These are phyloP conservation scores for Phyllostomus discolor DNA, from an alignment of 2,113 vertebrate species.

Conservation along the genomic window DNA sequence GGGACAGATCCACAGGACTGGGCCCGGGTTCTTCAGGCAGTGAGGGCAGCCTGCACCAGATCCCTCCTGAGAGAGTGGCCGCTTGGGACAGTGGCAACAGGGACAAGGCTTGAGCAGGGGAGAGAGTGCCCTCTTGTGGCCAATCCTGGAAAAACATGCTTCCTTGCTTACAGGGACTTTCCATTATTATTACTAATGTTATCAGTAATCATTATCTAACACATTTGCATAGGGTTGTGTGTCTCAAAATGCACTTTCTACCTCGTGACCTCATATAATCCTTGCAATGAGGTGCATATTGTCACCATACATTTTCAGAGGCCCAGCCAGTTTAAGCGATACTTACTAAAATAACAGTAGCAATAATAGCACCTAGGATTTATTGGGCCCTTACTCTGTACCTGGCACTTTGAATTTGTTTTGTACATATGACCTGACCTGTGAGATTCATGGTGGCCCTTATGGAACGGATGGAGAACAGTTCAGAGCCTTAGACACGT, in stretches of 20 bases:
- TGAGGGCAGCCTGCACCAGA: not conserved
- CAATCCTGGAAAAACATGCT: not conserved
- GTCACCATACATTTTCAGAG: not conserved
- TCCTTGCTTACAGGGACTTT: not conserved
- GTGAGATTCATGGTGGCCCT: not conserved
- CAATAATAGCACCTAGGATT: not conserved
- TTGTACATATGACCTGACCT: not conserved
- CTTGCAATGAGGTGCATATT: not conserved
- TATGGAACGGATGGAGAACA: not conserved
- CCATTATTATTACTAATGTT: no score
- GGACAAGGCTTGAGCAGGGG: not conserved
- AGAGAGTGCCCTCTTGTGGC: slow-evolving; percentile 27
- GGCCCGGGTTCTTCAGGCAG: not conserved
- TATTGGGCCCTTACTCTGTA: not conserved
- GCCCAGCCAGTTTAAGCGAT: not conserved
- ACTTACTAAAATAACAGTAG: not conserved
- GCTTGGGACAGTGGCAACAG: not conserved
- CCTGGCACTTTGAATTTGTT: not conserved
- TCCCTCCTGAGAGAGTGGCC: not conserved
- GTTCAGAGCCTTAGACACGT: not conserved
- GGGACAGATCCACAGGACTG: not conserved
- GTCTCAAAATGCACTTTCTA: not conserved
- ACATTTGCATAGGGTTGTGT: not conserved
- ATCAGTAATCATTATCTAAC: not conserved
- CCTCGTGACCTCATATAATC: not conserved